Evolutionary conservation across 2,888 invertebrate genomes (phyloP).

Genomic region (Limenitis camilla): DNA sequence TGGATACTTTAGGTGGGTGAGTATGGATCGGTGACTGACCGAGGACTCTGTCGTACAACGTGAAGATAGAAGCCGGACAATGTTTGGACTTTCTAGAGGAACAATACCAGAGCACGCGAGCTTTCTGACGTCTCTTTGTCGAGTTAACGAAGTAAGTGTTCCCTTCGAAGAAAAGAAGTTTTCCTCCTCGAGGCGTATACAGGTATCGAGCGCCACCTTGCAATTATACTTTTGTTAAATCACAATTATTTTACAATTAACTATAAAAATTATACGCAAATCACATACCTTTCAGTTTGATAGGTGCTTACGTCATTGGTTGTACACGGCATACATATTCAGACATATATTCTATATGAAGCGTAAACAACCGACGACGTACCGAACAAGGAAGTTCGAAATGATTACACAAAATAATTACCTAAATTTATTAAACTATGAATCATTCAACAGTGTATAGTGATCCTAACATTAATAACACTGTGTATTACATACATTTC

Average conservation of each 20-base stretch:
- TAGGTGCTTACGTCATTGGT: slow-evolving; percentile 1
- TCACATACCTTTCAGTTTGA: slow-evolving; percentile 13
- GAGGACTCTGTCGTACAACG: slow-evolving; percentile 41
- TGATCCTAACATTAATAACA: neutral
- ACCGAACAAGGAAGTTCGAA: neutral
- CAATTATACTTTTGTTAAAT: slow-evolving; percentile 28
- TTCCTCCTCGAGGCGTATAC: slow-evolving; percentile 43
- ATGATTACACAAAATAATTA: neutral
- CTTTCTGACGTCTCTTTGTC: slow-evolving; percentile 37
- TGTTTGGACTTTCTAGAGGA: slow-evolving; percentile 49
- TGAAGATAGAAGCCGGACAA: slow-evolving; percentile 48
- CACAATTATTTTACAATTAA: slow-evolving; percentile 2
- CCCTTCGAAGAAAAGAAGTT: slow-evolving; percentile 47
- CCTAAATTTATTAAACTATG: neutral
- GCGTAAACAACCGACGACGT: neutral
- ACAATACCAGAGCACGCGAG: slow-evolving; percentile 51
- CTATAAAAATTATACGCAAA: neutral
- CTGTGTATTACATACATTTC: neutral
- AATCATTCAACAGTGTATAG: neutral
- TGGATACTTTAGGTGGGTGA: slow-evolving; percentile 46
- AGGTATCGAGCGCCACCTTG: slow-evolving; percentile 43
- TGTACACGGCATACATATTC: neutral
- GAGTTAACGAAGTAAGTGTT: slow-evolving; percentile 54
- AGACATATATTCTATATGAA: neutral
- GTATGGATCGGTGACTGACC: slow-evolving; percentile 45